Percentiles rank a stretch among this genome's conserved stretches.
Conservation (phyloP, 2,888 invertebrate species). For the Apamea epomidion region DNA sequence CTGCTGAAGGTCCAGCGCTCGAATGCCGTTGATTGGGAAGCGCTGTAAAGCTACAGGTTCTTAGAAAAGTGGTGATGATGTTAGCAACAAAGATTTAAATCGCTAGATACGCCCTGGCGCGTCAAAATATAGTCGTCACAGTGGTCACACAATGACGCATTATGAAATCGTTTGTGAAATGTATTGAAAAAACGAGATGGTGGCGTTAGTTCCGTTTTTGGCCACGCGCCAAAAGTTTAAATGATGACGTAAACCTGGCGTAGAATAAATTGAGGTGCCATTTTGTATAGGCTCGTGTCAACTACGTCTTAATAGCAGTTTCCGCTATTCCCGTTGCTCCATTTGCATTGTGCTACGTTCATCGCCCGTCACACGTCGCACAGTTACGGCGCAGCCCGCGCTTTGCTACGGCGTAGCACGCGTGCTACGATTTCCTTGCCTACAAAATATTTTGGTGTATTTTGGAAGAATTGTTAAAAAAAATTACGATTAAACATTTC, state of each 20-base stretch:
- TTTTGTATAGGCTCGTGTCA: not conserved
- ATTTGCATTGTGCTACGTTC: constrained; percentile 1
- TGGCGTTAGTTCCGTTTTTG: not conserved
- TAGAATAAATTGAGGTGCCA: not conserved
- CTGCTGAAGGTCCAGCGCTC: not conserved
- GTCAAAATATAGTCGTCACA: not conserved
- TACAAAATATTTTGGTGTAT: not conserved
- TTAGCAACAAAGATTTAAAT: not conserved
- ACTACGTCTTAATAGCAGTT: not conserved
- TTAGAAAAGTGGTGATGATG: not conserved
- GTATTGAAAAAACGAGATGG: not conserved
- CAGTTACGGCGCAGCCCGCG: constrained; percentile 18
- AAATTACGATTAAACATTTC: not conserved
- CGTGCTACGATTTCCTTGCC: not conserved
- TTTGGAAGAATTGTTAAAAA: not conserved
- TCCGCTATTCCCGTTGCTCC: not conserved
- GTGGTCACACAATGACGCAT: not conserved
- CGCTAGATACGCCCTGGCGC: not conserved
- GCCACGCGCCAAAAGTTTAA: not conserved
- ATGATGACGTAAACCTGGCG: not conserved
- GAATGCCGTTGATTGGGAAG: not conserved
- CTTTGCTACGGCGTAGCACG: constrained; percentile 37
- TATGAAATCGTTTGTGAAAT: not conserved
- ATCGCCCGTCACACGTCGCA: not conserved
- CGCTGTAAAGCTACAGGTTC: not conserved